Percentiles rank a stretch among this genome's conserved stretches.
phyloP scores from a whole-genome alignment of 2,888 invertebrate genomes.

The Sylvicola fuscatus region DNA sequence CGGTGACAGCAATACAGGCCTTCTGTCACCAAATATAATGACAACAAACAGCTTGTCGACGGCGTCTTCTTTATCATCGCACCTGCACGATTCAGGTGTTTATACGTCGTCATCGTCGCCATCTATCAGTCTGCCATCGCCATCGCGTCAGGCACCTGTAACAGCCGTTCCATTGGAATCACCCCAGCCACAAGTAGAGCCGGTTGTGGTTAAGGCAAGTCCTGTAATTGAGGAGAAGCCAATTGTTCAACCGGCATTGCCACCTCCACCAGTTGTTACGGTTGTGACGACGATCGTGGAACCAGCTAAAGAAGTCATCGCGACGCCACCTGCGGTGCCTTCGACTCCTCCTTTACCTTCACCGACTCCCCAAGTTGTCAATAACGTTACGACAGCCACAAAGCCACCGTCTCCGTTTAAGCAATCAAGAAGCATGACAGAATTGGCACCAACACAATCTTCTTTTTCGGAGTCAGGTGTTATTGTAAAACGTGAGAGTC shows the following conservation, averaged over 20 bases:
- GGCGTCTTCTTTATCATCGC: slow-evolving; percentile 1
- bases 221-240: slow-evolving; percentile 1
- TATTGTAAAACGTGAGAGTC: slow-evolving; percentile 16
- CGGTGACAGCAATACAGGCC: slow-evolving; percentile 21
- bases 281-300: too few relatives aligned
- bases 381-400: slow-evolving; percentile 12
- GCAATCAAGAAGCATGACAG: not conserved
- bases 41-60: not conserved
- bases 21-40: slow-evolving; percentile 17
- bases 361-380: too few relatives aligned
- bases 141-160: not conserved
- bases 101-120: slow-evolving; percentile 11
- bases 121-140: slow-evolving; percentile 2
- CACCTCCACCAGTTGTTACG: not conserved
- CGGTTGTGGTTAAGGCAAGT: not conserved
- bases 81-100: slow-evolving; percentile 22
- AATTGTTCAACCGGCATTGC: not conserved
- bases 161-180: slow-evolving; percentile 2
- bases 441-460: too few relatives aligned
- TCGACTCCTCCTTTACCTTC: not conserved
- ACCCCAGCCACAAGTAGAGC: not conserved
- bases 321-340: not conserved
- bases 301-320: too few relatives aligned
- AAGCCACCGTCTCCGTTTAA: slow-evolving; percentile 4
- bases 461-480: slow-evolving; percentile 1